Conservation (phyloP, 2,113 vertebrate genomes). For the Cyprinodon tularosa region DNA sequence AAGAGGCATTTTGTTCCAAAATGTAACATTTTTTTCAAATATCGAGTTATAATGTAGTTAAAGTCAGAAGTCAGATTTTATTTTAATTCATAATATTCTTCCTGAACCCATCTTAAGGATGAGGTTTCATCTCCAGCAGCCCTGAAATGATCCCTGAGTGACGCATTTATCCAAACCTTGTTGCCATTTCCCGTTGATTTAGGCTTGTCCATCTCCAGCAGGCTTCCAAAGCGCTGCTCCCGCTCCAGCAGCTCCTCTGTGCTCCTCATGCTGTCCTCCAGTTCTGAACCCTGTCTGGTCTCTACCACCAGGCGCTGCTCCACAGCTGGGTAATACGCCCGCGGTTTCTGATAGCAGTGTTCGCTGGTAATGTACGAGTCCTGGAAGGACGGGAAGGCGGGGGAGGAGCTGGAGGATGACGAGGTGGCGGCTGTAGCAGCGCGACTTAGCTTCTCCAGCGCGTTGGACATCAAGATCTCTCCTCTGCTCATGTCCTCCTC, state of each 20-base stretch:
- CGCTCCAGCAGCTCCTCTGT: slow-evolving; percentile 84
- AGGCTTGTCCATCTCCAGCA: slow-evolving; percentile 83
- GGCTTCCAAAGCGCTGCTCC: slow-evolving; percentile 83
- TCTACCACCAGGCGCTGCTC: slow-evolving; percentile 94
- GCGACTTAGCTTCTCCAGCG: slow-evolving; percentile 81
- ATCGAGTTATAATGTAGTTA: no score
- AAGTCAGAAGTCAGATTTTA: no score
- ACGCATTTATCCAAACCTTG: slow-evolving; percentile 77
- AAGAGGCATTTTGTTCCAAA: no score
- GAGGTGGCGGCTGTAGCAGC: slow-evolving; percentile 69
- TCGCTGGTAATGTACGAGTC: slow-evolving; percentile 95
- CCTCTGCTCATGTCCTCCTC: slow-evolving; percentile 71
- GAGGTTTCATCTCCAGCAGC: not conserved
- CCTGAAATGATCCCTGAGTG: not conserved
- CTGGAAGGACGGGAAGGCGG: slow-evolving; percentile 82
- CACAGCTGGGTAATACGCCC: slow-evolving; percentile 90
- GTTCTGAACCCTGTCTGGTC: slow-evolving; percentile 84
- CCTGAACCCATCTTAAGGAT: no score
- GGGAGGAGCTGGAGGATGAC: slow-evolving; percentile 63
- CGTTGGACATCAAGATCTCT: slow-evolving; percentile 68
- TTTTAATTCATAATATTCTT: no score
- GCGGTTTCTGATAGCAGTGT: slow-evolving; percentile 98
- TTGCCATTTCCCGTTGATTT: slow-evolving; percentile 74
- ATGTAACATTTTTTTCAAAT: no score
- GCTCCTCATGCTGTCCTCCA: slow-evolving; percentile 87